Percentiles rank a stretch among this genome's conserved stretches.
These are phyloP conservation scores for Chelmon rostratus DNA, from an alignment of 2,797 vertebrate species.

Conservation along the genomic window DNA sequence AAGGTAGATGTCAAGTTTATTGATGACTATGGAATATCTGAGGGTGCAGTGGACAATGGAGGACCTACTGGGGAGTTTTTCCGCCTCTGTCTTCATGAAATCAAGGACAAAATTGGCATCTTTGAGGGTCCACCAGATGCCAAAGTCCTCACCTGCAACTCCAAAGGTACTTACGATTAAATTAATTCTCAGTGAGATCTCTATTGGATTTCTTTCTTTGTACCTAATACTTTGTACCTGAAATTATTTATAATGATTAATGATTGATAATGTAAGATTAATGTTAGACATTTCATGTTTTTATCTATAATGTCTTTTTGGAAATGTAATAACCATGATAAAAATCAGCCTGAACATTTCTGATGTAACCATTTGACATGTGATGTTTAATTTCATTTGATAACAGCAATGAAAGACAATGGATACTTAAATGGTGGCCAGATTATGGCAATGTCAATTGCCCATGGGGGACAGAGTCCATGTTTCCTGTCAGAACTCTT, in stretches of 20 bases:
- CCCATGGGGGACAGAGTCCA: slow-evolving; percentile 52
- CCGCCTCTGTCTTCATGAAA: slow-evolving; percentile 37
- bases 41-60: slow-evolving; percentile 62
- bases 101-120: slow-evolving; percentile 55
- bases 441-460: slow-evolving; percentile 62
- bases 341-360: not conserved
- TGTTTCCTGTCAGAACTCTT: slow-evolving; percentile 58
- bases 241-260: not conserved
- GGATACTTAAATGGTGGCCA: slow-evolving; percentile 60
- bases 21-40: slow-evolving; percentile 62
- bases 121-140: slow-evolving; percentile 50
- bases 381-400: slow-evolving; percentile 31
- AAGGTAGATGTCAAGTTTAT: slow-evolving; percentile 58
- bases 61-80: slow-evolving; percentile 56
- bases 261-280: no score
- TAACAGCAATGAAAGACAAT: slow-evolving; percentile 42
- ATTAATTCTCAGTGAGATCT: not conserved
- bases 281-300: no score
- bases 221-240: no score
- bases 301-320: not conserved
- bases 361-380: slow-evolving; percentile 8
- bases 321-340: not conserved
- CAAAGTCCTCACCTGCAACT: slow-evolving; percentile 39
- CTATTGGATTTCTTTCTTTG: not conserved
- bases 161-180: slow-evolving; percentile 30